Conservation (phyloP, 2,113 vertebrate genomes). For the Chunga burmeisteri region DNA sequence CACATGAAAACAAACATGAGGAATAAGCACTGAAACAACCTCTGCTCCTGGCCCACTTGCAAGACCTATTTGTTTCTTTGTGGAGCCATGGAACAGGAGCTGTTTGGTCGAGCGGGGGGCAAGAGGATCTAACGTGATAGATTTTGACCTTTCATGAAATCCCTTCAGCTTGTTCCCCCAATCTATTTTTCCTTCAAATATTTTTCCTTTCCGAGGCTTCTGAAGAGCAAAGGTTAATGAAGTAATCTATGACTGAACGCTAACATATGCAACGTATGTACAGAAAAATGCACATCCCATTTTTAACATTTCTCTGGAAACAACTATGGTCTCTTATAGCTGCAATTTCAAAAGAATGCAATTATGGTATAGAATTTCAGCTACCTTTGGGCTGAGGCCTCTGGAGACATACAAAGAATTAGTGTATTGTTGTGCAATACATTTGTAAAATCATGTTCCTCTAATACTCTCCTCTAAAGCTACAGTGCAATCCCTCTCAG, state of each 20-base stretch:
- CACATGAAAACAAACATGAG: neutral
- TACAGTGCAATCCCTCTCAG: neutral
- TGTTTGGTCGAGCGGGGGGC: accelerated
- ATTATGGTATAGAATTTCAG: slow-evolving; percentile 56
- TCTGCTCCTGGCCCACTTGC: neutral
- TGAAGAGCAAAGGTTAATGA: slow-evolving; percentile 53
- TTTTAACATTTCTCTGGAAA: slow-evolving; percentile 46
- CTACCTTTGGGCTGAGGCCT: slow-evolving; percentile 44
- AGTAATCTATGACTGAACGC: slow-evolving; percentile 16
- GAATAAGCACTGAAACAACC: neutral
- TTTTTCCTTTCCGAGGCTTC: slow-evolving; percentile 8
- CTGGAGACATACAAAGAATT: slow-evolving; percentile 53
- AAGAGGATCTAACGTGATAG: neutral
- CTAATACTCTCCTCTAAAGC: slow-evolving; percentile 4
- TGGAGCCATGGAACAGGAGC: neutral
- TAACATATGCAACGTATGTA: slow-evolving; percentile 8
- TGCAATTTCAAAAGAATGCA: slow-evolving; percentile 59
- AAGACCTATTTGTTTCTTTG: neutral
- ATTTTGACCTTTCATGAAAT: slow-evolving; percentile 32
- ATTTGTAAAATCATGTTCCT: slow-evolving; percentile 25
- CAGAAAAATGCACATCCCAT: slow-evolving; percentile 34
- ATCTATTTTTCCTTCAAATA: neutral
- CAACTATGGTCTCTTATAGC: slow-evolving; percentile 34
- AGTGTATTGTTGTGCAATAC: neutral
- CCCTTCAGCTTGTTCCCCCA: neutral